Percentiles rank a stretch among this genome's conserved stretches.
phyloP scores from a whole-genome alignment of 2,113 vertebrate species.

The Malaclemys terrapin region DNA sequence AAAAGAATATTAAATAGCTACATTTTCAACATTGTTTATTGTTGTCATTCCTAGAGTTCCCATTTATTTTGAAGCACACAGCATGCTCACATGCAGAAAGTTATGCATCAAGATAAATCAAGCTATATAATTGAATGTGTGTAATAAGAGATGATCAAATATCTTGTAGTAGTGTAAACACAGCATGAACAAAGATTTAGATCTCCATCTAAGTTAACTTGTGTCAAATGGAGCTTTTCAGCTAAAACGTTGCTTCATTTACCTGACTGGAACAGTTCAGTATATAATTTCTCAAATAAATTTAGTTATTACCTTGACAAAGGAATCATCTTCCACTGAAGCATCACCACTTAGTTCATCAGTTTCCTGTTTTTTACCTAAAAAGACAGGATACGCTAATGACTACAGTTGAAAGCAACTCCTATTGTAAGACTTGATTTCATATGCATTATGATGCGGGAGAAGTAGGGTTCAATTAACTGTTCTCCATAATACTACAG shows the following conservation, averaged over 20 bases:
- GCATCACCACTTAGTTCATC: conserved; percentile 87
- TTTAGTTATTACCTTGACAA: conserved; percentile 87
- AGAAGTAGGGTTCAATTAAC: neutral
- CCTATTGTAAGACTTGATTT: neutral
- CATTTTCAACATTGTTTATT: neutral
- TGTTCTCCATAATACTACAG: neutral
- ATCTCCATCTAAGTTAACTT: neutral
- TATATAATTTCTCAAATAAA: neutral
- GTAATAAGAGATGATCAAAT: neutral
- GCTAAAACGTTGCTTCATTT: neutral
- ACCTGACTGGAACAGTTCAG: neutral
- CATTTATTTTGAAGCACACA: neutral
- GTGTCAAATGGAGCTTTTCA: neutral
- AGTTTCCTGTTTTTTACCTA: conserved; percentile 91
- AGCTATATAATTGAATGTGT: neutral
- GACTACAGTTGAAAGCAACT: neutral
- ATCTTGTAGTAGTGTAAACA: neutral
- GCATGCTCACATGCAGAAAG: neutral
- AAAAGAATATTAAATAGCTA: neutral
- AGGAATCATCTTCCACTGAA: conserved; percentile 88
- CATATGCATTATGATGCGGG: neutral
- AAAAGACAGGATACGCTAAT: conserved; percentile 54
- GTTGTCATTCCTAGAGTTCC: neutral
- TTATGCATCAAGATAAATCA: neutral
- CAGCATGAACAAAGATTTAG: neutral